phyloP scores from a whole-genome alignment of 2,113 vertebrate genomes.

The Rhea americana region DNA sequence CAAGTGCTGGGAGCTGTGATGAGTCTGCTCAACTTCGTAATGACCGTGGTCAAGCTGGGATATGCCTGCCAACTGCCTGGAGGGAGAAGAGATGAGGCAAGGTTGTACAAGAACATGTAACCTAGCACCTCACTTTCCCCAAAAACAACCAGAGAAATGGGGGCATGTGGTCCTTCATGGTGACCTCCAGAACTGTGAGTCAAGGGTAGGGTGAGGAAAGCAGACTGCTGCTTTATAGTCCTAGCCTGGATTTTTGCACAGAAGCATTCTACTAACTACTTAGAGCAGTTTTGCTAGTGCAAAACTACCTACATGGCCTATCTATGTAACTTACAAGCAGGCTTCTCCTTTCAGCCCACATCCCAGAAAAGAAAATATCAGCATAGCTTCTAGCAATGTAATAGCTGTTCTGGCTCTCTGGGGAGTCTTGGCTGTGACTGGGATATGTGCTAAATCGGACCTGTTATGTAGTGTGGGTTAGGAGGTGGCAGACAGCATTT shows the following conservation, averaged over 20 bases:
- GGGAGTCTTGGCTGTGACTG: not conserved
- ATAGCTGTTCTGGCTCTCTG: not conserved
- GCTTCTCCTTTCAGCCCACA: not conserved
- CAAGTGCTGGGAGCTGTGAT: not conserved
- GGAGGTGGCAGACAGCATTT: not conserved
- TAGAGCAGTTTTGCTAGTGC: not conserved
- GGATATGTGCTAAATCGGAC: no score
- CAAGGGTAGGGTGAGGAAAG: not conserved
- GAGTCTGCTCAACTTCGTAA: not conserved
- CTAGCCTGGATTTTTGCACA: not conserved
- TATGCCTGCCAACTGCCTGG: not conserved
- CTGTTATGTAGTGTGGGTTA: not conserved
- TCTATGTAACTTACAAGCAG: not conserved
- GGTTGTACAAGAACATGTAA: no score
- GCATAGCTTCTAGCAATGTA: not conserved
- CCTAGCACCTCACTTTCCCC: no score
- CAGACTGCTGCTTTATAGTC: not conserved
- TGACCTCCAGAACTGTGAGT: not conserved
- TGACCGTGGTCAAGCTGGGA: not conserved
- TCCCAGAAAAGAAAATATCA: not conserved
- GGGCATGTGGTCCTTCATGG: no score
- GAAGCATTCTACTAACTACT: not conserved
- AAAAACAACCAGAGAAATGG: no score
- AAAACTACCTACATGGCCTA: not conserved
- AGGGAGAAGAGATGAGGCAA: not conserved